Base-by-base conservation (phyloP, 1,140 invertebrate genomes). In the Drosophila ambigua region DNA sequence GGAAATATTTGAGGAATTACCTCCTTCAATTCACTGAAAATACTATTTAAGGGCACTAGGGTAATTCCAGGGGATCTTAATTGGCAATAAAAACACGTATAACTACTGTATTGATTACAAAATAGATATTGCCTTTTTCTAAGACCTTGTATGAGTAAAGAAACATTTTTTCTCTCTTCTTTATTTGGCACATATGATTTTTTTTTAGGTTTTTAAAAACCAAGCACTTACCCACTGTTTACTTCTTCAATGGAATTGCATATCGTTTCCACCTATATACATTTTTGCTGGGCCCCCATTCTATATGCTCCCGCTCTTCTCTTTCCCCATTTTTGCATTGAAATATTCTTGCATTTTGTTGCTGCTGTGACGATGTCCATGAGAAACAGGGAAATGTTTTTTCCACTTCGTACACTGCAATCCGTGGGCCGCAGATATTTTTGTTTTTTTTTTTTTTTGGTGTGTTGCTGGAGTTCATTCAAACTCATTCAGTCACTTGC, bases 401-500 rank as follows among this genome's bases (percentile, higher is more conserved):
- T 39, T 39, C 2, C 35, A 39, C 35, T 39, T 28, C 26, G 6
- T 28, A 11, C 35, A 13, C 54, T 46, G 53, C 45, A 50, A 65
- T 35, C 39, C 60, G 60, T 72, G 68, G 72, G 63, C 41, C 51
- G 59, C 16, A 48, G 45, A 51, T 20, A 50, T 59, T 20, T 16
- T 28, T 24, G 54, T 68, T 15, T 51, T 63, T 61, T 46, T 45
- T 13, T 64, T 28, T 28, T 54, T 51, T 35, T 9, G 41, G 59
- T 43, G 39, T 58, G 55, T 53, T 72, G 31, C 24, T 15, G 24
- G 83, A 88, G 84, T 88, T 88, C 84, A 88, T 88, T 88, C 84
- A 88, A 89, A 88, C 83, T 83, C 83, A 89, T 88, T 88, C 83
- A 88, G 76, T 88, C 83, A 88, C 78, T 87, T 67, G 82, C 77